Percentiles rank a stretch among this genome's conserved stretches.
phyloP scores from a whole-genome alignment of 2,888 invertebrate genomes.

The Boloria selene region DNA sequence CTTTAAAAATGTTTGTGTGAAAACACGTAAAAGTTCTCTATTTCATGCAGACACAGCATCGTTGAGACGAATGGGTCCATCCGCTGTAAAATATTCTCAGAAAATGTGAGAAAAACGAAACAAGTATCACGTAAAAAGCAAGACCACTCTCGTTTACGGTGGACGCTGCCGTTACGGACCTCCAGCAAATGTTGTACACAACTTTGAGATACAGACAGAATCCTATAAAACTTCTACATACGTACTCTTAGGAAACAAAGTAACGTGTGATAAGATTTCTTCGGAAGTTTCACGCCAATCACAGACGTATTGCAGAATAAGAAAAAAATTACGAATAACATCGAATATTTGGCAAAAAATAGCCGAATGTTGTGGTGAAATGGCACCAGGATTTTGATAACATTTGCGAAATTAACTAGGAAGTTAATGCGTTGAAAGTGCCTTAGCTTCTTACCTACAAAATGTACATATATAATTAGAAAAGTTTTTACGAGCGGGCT shows the following conservation, averaged over 20 bases:
- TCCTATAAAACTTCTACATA: conserved; percentile 27
- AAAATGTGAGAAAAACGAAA: conserved; percentile 56
- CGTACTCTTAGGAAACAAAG: conserved; percentile 19
- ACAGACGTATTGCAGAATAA: conserved; percentile 6
- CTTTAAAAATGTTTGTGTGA: conserved; percentile 31
- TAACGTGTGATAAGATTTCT: conserved; percentile 9
- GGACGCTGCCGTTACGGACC: conserved; percentile 46
- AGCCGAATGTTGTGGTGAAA: conserved; percentile 25
- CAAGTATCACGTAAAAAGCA: conserved; percentile 63
- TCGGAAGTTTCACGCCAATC: conserved; percentile 18
- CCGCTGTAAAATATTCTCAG: conserved; percentile 65
- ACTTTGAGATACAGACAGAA: conserved; percentile 23
- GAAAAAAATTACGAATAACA: conserved; percentile 4
- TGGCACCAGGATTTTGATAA: conserved; percentile 47
- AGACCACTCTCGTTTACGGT: conserved; percentile 62
- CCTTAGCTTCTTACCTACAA: conserved; percentile 70
- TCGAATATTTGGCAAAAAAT: conserved; percentile 2
- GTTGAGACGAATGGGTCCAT: conserved; percentile 57
- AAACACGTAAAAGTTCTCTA: conserved; percentile 67
- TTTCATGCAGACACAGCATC: conserved; percentile 69
- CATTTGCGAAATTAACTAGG: conserved; percentile 72
- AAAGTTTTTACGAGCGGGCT: conserved; percentile 79
- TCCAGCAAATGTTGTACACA: conserved; percentile 27
- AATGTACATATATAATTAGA: conserved; percentile 81
- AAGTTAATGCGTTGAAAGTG: conserved; percentile 70